Evolutionary conservation across 2,797 vertebrate species (phyloP).

Genomic region (Astyanax mexicanus): DNA sequence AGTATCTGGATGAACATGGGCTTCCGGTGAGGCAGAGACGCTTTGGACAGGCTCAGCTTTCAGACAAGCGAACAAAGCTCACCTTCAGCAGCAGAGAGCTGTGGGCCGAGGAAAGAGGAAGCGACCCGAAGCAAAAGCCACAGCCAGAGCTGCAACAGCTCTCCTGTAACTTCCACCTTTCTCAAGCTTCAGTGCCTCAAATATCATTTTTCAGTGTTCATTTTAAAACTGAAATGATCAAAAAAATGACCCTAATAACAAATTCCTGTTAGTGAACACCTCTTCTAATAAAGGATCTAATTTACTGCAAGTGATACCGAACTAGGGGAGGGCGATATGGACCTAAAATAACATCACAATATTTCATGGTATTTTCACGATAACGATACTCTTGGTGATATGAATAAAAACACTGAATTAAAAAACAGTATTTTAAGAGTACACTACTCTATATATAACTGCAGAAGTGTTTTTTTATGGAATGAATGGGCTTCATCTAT

Average conservation of each 20-base stretch:
- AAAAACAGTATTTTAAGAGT: no score
- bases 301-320: no score
- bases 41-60: conserved; percentile 27
- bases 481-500: no score
- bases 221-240: neutral
- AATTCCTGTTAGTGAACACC: no score
- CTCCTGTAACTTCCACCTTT: conserved; percentile 28
- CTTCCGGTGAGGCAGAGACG: neutral
- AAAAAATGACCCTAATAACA: neutral
- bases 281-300: no score
- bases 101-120: conserved; percentile 40
- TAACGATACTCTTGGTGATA: no score
- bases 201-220: neutral
- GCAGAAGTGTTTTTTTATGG: no score
- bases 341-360: no score
- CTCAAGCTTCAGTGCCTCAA: neutral
- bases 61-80: conserved; percentile 37
- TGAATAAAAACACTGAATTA: no score
- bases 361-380: no score
- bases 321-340: no score
- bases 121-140: neutral
- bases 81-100: conserved; percentile 36
- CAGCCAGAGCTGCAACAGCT: neutral
- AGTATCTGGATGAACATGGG: neutral
- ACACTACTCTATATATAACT: no score